Conservation (phyloP, 2,113 vertebrate species). For the Casuarius casuarius region DNA sequence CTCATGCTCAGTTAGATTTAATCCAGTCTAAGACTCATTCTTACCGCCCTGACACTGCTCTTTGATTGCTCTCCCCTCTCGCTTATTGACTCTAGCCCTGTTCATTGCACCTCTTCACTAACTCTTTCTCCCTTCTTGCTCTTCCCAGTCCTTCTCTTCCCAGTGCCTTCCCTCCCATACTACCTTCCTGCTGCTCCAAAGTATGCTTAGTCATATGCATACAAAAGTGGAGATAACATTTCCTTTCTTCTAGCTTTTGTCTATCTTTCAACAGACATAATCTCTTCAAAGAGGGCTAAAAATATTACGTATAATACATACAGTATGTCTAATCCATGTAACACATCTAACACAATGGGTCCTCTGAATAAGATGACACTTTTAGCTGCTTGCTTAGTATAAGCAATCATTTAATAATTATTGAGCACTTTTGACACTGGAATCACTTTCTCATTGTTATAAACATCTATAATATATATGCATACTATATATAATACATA, state of each 20-base stretch:
- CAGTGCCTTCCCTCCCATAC: neutral
- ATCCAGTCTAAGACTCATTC: neutral
- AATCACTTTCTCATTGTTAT: neutral
- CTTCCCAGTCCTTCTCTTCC: neutral
- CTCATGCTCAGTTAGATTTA: neutral
- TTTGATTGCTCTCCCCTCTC: neutral
- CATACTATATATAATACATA: too few relatives aligned
- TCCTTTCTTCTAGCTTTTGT: neutral
- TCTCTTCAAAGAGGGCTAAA: neutral
- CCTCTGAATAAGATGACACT: neutral
- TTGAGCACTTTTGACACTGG: neutral
- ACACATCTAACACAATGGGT: neutral
- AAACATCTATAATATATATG: too few relatives aligned
- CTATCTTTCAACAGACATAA: neutral
- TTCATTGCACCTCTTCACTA: fast-evolving
- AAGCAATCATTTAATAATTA: neutral
- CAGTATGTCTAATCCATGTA: fast-evolving
- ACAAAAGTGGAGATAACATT: neutral
- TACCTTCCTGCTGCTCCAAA: neutral
- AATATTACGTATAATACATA: too few relatives aligned
- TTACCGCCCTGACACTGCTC: neutral
- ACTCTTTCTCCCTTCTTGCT: neutral
- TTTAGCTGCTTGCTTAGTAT: neutral
- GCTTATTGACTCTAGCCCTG: neutral
- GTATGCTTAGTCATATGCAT: neutral